Conservation (phyloP, 1,140 invertebrate genomes). For the honey bee (Apis mellifera) region DNA sequence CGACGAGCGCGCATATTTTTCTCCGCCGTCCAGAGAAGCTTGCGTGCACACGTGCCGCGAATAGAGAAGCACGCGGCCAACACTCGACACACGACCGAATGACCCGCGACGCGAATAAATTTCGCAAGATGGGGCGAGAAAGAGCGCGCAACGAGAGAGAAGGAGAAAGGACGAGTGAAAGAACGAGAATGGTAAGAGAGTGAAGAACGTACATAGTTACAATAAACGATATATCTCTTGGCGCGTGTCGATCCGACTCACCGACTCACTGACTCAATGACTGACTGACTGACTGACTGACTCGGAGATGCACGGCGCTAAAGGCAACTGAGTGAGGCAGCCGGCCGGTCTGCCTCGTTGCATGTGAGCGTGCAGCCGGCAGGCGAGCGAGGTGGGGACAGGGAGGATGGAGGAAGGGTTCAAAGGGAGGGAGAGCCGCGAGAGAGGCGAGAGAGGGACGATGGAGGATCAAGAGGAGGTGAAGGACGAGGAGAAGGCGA, state of each 20-base stretch:
- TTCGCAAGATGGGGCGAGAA: neutral
- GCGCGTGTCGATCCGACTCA: slow-evolving; percentile 51
- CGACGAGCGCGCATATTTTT: neutral
- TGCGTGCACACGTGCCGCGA: slow-evolving; percentile 25
- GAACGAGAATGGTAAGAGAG: neutral
- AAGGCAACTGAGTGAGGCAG: slow-evolving; percentile 67
- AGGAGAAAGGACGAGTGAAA: neutral
- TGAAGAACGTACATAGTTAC: slow-evolving; percentile 6
- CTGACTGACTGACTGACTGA: slow-evolving; percentile 66
- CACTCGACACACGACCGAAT: slow-evolving; percentile 8
- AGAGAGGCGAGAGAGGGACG: slow-evolving; percentile 1
- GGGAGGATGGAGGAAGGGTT: slow-evolving; percentile 7
- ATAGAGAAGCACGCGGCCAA: slow-evolving; percentile 13
- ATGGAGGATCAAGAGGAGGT: slow-evolving; percentile 42
- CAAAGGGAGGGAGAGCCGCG: slow-evolving; percentile 7
- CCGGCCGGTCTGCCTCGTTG: slow-evolving; percentile 68
- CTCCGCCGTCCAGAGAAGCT: too few relatives aligned
- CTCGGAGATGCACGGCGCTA: slow-evolving; percentile 68
- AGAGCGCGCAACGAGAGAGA: slow-evolving; percentile 4
- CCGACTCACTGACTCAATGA: slow-evolving; percentile 60
- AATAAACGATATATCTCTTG: slow-evolving; percentile 43
- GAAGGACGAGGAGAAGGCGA: slow-evolving; percentile 40
- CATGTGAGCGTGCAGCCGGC: slow-evolving; percentile 61
- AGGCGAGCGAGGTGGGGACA: neutral
- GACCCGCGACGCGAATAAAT: slow-evolving; percentile 1